These are phyloP conservation scores for Magallana angulata DNA, from an alignment of 1,140 invertebrate species.

Conservation along the genomic window DNA sequence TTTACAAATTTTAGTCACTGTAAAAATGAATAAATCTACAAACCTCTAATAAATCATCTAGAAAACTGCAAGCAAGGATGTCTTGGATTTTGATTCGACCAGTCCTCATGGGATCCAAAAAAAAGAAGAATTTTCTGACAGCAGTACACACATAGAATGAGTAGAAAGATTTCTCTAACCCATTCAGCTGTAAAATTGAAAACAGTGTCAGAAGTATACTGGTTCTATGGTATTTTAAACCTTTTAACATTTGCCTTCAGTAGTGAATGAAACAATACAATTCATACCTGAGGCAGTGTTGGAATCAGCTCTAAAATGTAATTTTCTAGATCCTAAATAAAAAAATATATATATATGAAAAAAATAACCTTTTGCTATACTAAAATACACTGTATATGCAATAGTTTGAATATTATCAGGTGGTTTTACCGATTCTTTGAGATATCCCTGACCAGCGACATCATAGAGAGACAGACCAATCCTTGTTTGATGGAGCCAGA, in stretches of 20 bases:
- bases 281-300: constrained; percentile 87
- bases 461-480: constrained; percentile 96
- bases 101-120: constrained; percentile 92
- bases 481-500: constrained; percentile 95
- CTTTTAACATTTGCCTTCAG: no score
- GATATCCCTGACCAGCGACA: constrained; percentile 93
- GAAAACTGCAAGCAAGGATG: constrained; percentile 92
- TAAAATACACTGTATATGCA: no score
- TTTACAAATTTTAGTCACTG: no score
- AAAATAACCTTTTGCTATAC: background rate
- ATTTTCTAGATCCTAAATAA: constrained; percentile 92
- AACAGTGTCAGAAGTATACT: background rate
- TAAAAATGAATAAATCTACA: constrained; percentile 24
- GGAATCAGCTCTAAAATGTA: constrained; percentile 96
- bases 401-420: no score
- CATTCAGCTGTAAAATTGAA: constrained; percentile 83
- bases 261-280: background rate
- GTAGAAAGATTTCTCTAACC: constrained; percentile 94
- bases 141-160: constrained; percentile 98
- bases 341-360: constrained; percentile 44
- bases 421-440: constrained; percentile 88
- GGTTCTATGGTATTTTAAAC: no score
- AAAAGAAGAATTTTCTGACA: constrained; percentile 96
- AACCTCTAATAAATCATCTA: constrained; percentile 94
- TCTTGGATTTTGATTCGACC: constrained; percentile 94